Evolutionary conservation across 1,140 invertebrate genomes (phyloP).

Genomic region (Idris sp.): DNA sequence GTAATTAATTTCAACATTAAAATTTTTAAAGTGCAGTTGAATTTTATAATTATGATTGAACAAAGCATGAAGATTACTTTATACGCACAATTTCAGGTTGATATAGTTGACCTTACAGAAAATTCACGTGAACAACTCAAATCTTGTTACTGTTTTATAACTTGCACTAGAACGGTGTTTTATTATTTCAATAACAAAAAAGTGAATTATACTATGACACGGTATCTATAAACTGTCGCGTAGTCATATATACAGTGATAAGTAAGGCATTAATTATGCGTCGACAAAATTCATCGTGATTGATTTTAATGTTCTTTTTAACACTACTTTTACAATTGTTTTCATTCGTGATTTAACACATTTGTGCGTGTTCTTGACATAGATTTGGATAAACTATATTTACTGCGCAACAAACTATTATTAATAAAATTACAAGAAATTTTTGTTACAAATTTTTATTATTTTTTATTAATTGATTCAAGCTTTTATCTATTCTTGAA

Average conservation of each 20-base stretch:
- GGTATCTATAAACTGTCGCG: background rate
- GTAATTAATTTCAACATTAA: too few relatives aligned
- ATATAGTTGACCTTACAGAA: constrained; percentile 33
- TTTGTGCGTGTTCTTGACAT: constrained; percentile 25
- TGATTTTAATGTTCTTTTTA: constrained; percentile 22
- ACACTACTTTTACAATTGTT: constrained; percentile 7
- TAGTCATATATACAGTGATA: constrained; percentile 9
- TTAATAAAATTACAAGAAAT: too few relatives aligned
- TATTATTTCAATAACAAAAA: constrained; percentile 28
- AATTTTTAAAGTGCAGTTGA: too few relatives aligned
- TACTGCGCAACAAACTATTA: constrained; percentile 2
- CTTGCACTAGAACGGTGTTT: constrained; percentile 1
- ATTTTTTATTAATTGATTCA: too few relatives aligned
- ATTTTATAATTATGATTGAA: too few relatives aligned
- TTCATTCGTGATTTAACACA: constrained; percentile 1
- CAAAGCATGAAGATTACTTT: too few relatives aligned
- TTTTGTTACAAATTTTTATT: too few relatives aligned
- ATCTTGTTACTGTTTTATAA: constrained; percentile 22
- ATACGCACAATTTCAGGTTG: constrained; percentile 24
- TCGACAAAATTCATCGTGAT: constrained; percentile 4
- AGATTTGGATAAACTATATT: constrained; percentile 11
- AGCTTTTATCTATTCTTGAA: too few relatives aligned
- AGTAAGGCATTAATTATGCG: constrained; percentile 6
- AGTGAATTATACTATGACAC: constrained; percentile 9
- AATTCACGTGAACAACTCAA: constrained; percentile 11